Evolutionary conservation across 2,797 vertebrate genomes (phyloP), one percentile per base, ranked within the genome.

Genomic region (Kryptolebias ocellatus): DNA sequence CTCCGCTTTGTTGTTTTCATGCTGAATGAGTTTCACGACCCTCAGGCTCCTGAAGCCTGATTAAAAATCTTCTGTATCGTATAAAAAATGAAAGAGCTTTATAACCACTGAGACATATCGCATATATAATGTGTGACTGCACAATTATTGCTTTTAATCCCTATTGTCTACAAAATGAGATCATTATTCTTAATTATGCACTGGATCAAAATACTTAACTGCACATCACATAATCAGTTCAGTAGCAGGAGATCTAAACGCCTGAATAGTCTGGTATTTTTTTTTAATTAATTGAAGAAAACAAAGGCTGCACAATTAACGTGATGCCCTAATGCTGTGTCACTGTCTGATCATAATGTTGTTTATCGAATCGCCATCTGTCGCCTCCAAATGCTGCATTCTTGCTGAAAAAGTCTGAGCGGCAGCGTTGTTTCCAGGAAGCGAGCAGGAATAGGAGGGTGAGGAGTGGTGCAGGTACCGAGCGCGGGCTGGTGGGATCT

Each of bases 311-410:
- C 80, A 53, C 53, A 39, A 79, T 81, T 66, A 79, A 70, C 58
- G 73, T 5, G 63, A 47, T 58, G 78, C 66, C 79, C 75, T 67
- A 64, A 78, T 56, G 76, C 76, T 46, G 78, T 72, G 80, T 80
- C 70, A 28, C 75, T 76, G 73, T 83, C 76, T 81, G 82, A 81
- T 84, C 83, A n/a, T 44, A 31, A 69, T 71, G 81, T 52, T 67
- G 78, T 74, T 83, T 66, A 72, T 74, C 50, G 64, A 77, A 64
- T 8, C 42, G 51, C 84, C 86, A 88, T 88, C 86, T 88, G 86
- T 70, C 76, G n/a, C 76, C 74, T 76, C 76, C 78, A 56, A 78
- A 74, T 71, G 85, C 65, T 64, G 67, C 64, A 11, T 17, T 79
- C 64, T 49, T 4, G 31, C 51, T 53, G 68, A 42, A 56, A 24